Evolutionary conservation across 2,888 invertebrate species (phyloP).

Genomic region (Gandaritis pyraliata): DNA sequence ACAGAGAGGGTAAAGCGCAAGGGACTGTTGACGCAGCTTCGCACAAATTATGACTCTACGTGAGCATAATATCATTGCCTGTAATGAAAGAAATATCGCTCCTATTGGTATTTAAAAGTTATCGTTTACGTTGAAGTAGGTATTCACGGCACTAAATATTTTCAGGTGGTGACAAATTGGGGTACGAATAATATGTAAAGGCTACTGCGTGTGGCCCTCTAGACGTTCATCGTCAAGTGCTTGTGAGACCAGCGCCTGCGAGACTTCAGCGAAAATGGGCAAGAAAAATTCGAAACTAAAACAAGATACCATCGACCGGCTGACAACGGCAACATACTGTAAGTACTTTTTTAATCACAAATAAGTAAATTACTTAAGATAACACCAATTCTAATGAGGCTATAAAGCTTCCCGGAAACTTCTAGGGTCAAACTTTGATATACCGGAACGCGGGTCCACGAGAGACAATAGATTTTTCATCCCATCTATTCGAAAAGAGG

Average conservation of each 20-base stretch:
- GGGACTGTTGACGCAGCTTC: constrained; percentile 53
- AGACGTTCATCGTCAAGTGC: constrained; percentile 48
- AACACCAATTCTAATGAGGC: too few relatives aligned
- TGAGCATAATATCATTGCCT: constrained; percentile 45
- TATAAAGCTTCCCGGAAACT: too few relatives aligned
- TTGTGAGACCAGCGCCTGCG: constrained; percentile 44
- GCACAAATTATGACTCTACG: constrained; percentile 53
- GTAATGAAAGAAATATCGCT: constrained; percentile 25
- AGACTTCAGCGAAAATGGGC: constrained; percentile 88
- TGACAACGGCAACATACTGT: constrained; percentile 97
- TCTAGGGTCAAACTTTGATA: too few relatives aligned
- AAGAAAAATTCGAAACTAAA: constrained; percentile 98
- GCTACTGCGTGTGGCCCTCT: constrained; percentile 54
- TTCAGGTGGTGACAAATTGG: constrained; percentile 59
- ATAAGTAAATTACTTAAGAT: too few relatives aligned
- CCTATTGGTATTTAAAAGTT: constrained; percentile 9
- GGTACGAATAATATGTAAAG: constrained; percentile 72
- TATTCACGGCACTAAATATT: constrained; percentile 27
- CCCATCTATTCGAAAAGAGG: too few relatives aligned
- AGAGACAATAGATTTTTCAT: too few relatives aligned
- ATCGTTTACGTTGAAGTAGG: not conserved
- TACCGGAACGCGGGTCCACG: too few relatives aligned
- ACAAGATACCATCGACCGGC: constrained; percentile 96
- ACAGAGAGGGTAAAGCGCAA: constrained; percentile 45
- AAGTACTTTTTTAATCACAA: constrained; percentile 73